Base-by-base conservation (phyloP, 53 echinoderm and acorn worm genomes). In the Crossaster papposus region DNA sequence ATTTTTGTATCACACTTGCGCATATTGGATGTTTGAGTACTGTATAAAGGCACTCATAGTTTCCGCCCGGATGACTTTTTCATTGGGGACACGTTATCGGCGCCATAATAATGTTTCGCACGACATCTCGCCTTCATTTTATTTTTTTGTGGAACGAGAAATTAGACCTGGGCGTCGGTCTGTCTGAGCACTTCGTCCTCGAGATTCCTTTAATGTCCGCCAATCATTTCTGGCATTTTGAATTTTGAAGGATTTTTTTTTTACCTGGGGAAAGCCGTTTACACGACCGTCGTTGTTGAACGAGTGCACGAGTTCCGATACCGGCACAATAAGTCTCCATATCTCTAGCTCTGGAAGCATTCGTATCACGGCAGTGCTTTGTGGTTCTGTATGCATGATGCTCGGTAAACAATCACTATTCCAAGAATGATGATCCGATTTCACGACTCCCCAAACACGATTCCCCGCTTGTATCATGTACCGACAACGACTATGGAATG, bases 201-300 rank as follows among this genome's bases (percentile, higher is more conserved):
- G 54, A 44, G 74, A 73, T 44, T 11, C 72, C 11, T 73, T 11
- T 30, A 20, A 17, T 30, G 31, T 13, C 31, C 72, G 53, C 52
- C 44, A 33, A 29, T 73, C 72, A 85, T 73, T 72, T 74, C 54
- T 33, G 83, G 70, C 70, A 35, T 83, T 38, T 37, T 64, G 38
- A 36, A 70, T 83, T 24, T 68, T 26, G 34, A 50, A 83, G 12
- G 36, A 36, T 20, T 74, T 18, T 70, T 29, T 64, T 81, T 71
- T 28, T 71, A 44, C 6, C 44, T 44, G 44, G 44, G 44, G 44
- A 44, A 44, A 9, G 6, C 44, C 6, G 5, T 44, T 44, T 44
- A 44, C 44, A 9, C 44, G 9, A 9, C 44, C 5, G 44, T 44
- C 44, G 44, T 44, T 9, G 44, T 44, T 44, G 44, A n/a, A n/a